Percentiles rank a stretch among this genome's conserved stretches.
Conservation (phyloP, 2,888 invertebrate genomes). For the Gryllus longicercus region DNA sequence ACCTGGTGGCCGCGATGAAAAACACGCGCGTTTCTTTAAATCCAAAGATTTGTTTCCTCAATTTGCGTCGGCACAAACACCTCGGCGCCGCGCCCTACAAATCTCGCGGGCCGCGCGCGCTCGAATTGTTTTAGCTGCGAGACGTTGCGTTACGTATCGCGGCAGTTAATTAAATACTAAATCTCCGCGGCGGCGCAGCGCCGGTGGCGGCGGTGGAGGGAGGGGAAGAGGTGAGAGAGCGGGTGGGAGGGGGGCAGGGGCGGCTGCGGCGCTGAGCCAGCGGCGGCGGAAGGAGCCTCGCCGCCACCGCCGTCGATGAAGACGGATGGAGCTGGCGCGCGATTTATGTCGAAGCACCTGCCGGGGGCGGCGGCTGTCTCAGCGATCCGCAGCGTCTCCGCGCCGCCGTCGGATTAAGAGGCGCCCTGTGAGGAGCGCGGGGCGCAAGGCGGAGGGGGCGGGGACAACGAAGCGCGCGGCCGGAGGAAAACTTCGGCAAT, state of each 20-base stretch:
- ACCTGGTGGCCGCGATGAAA: conserved; percentile 9
- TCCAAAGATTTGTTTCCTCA: conserved; percentile 17
- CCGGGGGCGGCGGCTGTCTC: not conserved
- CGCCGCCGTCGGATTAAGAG: not conserved
- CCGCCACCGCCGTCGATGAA: not conserved
- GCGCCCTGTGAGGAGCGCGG: not conserved
- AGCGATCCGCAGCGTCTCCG: not conserved
- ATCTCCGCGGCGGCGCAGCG: not conserved
- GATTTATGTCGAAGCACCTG: not conserved
- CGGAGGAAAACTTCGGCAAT: not conserved
- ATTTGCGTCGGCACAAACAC: conserved; percentile 17
- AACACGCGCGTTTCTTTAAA: conserved; percentile 1
- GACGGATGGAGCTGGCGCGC: not conserved
- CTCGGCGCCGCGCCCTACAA: not conserved
- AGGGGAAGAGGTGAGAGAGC: conserved; percentile 22
- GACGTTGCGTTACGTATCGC: conserved; percentile 17
- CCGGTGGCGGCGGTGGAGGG: not conserved
- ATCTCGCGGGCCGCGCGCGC: not conserved
- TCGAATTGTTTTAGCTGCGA: conserved; percentile 17
- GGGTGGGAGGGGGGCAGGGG: conserved; percentile 37
- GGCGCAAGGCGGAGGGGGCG: not conserved
- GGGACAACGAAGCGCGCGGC: not conserved
- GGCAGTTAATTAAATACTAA: conserved; percentile 10
- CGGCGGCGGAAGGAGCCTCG: not conserved
- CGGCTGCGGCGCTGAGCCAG: conserved; percentile 26